phyloP scores from a whole-genome alignment of 2,888 invertebrate species.

The Synanthedon myopaeformis region DNA sequence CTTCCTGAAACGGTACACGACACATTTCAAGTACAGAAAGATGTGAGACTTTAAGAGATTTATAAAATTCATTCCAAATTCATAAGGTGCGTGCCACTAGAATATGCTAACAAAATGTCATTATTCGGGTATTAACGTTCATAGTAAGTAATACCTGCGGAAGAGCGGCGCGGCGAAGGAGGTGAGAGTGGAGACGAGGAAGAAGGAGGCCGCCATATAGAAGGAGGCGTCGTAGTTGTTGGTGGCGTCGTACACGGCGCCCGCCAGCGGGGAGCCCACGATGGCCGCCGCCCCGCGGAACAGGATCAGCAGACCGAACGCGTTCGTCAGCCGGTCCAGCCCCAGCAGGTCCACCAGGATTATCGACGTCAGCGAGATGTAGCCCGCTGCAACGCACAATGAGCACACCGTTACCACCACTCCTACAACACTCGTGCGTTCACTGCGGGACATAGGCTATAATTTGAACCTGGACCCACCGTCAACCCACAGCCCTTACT shows the following conservation, averaged over 20 bases:
- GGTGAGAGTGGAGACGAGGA: slow-evolving; percentile 85
- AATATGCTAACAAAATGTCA: too few relatives aligned
- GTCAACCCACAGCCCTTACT: too few relatives aligned
- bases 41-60: too few relatives aligned
- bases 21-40: too few relatives aligned
- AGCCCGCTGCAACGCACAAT: slow-evolving; percentile 79
- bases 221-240: slow-evolving; percentile 89
- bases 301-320: slow-evolving; percentile 94
- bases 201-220: slow-evolving; percentile 90
- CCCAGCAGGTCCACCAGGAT: slow-evolving; percentile 96
- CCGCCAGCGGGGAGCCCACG: slow-evolving; percentile 85
- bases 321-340: slow-evolving; percentile 94
- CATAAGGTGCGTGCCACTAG: too few relatives aligned
- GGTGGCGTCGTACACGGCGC: slow-evolving; percentile 91
- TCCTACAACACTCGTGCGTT: neutral
- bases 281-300: slow-evolving; percentile 96
- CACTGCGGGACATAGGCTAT: too few relatives aligned
- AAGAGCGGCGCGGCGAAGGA: slow-evolving; percentile 86
- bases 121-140: too few relatives aligned
- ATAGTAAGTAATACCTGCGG: slow-evolving; percentile 30
- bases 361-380: slow-evolving; percentile 97
- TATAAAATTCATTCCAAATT: too few relatives aligned
- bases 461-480: too few relatives aligned
- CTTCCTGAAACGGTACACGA: slow-evolving; percentile 29
- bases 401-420: neutral